A percentile compares a stretch with the other conserved stretches of the same genome.
These are phyloP conservation scores for Sinocyclocheilus maitianheensis DNA, from an alignment of 2,113 vertebrate genomes.

Conservation along the genomic window DNA sequence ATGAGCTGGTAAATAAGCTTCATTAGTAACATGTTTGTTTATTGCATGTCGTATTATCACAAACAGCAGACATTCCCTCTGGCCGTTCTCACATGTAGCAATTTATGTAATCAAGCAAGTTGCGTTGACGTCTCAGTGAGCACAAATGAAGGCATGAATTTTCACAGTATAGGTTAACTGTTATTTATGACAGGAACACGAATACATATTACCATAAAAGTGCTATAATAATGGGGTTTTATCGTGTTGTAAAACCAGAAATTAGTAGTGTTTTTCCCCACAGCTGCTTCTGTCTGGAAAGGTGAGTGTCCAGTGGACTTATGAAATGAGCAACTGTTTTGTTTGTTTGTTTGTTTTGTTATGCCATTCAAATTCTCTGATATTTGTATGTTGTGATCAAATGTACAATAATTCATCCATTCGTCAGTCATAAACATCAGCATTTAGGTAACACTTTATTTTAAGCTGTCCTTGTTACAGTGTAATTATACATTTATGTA, in stretches of 20 bases:
- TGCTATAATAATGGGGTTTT: background rate
- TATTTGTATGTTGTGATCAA: background rate
- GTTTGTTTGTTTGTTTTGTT: background rate
- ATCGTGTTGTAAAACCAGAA: background rate
- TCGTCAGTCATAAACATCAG: background rate
- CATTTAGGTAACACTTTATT: too few species aligned
- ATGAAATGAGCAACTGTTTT: background rate
- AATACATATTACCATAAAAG: background rate
- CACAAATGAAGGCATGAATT: background rate
- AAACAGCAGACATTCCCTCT: background rate
- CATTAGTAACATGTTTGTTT: background rate
- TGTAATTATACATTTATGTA: too few species aligned
- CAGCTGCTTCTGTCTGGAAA: background rate
- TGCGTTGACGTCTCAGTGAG: background rate
- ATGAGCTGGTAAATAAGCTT: background rate
- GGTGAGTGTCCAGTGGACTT: background rate
- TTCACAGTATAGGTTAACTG: background rate
- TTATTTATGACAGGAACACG: background rate
- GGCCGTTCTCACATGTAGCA: background rate
- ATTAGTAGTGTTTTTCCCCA: background rate
- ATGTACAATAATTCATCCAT: too few species aligned
- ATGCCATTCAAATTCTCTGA: background rate
- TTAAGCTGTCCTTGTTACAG: too few species aligned
- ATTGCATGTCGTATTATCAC: slow-evolving; percentile 1
- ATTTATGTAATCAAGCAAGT: slow-evolving; percentile 7